Evolutionary conservation across 2,888 invertebrate genomes (phyloP).

Genomic region (Stegophylla sp.): DNA sequence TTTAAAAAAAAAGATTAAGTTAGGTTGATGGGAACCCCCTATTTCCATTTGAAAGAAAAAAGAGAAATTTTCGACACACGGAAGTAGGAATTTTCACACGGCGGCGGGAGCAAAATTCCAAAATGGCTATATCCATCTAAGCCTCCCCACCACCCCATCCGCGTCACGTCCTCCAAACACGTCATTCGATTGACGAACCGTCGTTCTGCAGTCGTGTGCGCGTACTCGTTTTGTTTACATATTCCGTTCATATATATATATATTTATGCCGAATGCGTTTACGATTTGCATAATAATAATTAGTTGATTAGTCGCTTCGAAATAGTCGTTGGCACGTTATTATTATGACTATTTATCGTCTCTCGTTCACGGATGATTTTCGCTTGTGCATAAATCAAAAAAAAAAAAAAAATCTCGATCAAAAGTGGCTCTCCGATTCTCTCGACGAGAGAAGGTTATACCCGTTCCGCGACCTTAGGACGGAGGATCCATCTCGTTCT

Average conservation of each 20-base stretch:
- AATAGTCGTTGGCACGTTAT: slow-evolving; percentile 3
- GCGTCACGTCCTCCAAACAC: no score
- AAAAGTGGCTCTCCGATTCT: neutral
- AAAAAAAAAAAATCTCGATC: slow-evolving; percentile 7
- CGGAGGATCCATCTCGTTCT: neutral
- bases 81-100: no score
- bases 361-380: no score
- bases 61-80: no score
- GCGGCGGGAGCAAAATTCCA: no score
- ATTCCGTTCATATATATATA: neutral
- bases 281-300: slow-evolving; percentile 39
- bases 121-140: no score
- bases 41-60: no score
- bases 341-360: neutral
- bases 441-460: neutral
- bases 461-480: neutral
- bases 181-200: no score
- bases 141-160: no score
- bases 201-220: neutral
- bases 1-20: no score
- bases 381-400: slow-evolving; percentile 1
- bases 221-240: no score
- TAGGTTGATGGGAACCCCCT: no score
- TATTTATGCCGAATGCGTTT: neutral
- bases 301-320: slow-evolving; percentile 30